phyloP scores from a whole-genome alignment of 2,113 vertebrate species.

The Oryctolagus cuniculus region DNA sequence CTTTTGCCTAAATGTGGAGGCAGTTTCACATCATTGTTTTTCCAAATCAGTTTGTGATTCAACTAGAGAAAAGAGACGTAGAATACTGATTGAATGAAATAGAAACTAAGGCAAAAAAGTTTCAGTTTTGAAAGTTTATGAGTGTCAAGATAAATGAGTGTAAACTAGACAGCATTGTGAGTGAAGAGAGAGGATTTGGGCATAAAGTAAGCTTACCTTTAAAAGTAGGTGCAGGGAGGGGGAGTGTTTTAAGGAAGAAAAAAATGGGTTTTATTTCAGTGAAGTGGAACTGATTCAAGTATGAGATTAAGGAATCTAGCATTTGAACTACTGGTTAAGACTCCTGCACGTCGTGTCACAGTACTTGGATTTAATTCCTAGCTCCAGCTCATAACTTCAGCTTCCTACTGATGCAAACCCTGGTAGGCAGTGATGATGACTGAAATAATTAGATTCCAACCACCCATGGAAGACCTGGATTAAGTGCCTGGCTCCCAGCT shows the following conservation, averaged over 20 bases:
- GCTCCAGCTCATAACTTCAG: too few species aligned
- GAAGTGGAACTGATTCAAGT: neutral
- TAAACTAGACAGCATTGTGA: neutral
- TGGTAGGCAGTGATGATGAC: too few species aligned
- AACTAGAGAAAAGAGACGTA: neutral
- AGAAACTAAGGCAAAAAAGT: neutral
- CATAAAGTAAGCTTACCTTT: neutral
- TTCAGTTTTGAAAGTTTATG: neutral
- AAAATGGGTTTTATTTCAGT: neutral
- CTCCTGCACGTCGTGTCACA: too few species aligned
- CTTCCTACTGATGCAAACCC: too few species aligned
- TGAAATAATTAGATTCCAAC: too few species aligned
- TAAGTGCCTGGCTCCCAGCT: too few species aligned
- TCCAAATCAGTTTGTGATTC: slow-evolving; percentile 14
- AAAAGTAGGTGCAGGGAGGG: neutral
- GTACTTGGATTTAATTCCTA: too few species aligned
- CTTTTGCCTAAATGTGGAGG: neutral
- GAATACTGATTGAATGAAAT: neutral
- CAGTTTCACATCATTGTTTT: slow-evolving; percentile 14
- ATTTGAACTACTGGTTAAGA: too few species aligned
- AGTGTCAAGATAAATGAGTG: neutral
- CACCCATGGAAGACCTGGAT: too few species aligned
- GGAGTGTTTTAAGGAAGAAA: neutral
- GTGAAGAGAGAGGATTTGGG: neutral
- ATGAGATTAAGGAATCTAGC: neutral